These are phyloP conservation scores for Shargacucullia verbasci DNA, from an alignment of 2,888 invertebrate genomes.

Conservation along the genomic window DNA sequence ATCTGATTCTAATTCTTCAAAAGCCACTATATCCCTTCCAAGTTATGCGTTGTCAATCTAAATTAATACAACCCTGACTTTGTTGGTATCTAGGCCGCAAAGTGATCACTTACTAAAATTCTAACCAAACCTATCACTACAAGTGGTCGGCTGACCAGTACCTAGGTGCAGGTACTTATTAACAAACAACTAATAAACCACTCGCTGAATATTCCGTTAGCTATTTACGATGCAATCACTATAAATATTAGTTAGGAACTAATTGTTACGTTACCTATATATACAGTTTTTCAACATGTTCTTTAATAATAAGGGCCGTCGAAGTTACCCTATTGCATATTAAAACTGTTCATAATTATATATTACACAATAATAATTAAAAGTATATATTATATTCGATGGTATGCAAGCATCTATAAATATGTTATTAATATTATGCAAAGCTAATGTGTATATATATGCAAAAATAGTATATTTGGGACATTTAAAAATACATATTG, in stretches of 20 bases:
- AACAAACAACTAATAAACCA: conserved; percentile 28
- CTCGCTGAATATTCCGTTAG: conserved; percentile 27
- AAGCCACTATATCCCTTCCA: conserved; percentile 41
- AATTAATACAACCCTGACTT: conserved; percentile 60
- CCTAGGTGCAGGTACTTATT: conserved; percentile 19
- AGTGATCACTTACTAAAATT: conserved; percentile 46
- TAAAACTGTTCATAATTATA: not conserved
- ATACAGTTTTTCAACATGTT: conserved; percentile 13
- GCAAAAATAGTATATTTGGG: conserved; percentile 6
- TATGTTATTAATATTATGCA: conserved; percentile 6
- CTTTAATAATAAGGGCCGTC: conserved; percentile 17
- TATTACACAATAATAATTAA: too few relatives aligned
- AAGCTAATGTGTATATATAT: conserved; percentile 11
- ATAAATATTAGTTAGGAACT: conserved; percentile 12
- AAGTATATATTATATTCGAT: too few relatives aligned
- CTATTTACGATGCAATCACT: conserved; percentile 25
- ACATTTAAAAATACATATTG: conserved; percentile 22
- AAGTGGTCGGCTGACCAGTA: too few relatives aligned
- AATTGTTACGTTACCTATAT: not conserved
- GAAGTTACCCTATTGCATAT: conserved; percentile 7
- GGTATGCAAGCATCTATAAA: too few relatives aligned
- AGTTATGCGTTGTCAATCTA: conserved; percentile 42
- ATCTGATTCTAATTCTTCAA: conserved; percentile 29
- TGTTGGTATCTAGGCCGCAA: conserved; percentile 50
- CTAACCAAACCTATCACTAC: conserved; percentile 30